phyloP scores from a whole-genome alignment of 2,113 vertebrate species.

The Seriola aureovittata region DNA sequence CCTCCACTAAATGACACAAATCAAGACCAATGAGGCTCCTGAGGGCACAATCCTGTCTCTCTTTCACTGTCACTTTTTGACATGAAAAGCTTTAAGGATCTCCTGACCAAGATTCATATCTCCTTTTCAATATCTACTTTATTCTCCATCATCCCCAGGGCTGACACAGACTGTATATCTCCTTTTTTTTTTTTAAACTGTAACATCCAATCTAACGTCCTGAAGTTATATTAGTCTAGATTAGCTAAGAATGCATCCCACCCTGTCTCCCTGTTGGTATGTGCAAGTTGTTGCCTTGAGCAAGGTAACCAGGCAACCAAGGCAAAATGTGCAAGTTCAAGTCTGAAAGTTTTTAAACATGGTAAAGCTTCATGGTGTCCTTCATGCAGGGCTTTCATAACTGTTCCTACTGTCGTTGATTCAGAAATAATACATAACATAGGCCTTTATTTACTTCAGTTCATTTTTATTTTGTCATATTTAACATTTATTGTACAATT shows the following conservation, averaged over 20 bases:
- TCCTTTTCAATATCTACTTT: conserved; percentile 14
- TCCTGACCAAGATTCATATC: conserved; percentile 6
- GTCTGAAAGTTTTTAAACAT: not conserved
- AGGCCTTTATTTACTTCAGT: not conserved
- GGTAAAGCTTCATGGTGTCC: not conserved
- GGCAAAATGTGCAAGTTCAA: not conserved
- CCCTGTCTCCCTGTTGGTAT: not conserved
- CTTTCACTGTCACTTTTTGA: conserved; percentile 7
- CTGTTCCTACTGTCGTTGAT: not conserved
- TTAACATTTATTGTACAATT: not conserved
- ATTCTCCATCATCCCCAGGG: conserved; percentile 11
- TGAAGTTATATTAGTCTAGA: conserved; percentile 19
- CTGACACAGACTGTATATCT: not conserved
- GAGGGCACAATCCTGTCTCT: not conserved
- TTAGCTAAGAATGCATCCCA: conserved; percentile 13
- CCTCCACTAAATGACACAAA: not conserved
- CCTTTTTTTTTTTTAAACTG: not conserved
- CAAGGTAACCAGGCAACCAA: conserved; percentile 24
- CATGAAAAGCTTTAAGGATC: not conserved
- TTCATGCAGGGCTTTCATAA: too few relatives aligned
- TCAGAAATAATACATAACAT: not conserved
- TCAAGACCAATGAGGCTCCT: not conserved
- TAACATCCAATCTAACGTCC: not conserved
- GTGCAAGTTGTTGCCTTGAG: conserved; percentile 39
- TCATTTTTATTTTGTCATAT: not conserved